Conservation (phyloP, 2,797 vertebrate genomes). For the Falco rusticolus region DNA sequence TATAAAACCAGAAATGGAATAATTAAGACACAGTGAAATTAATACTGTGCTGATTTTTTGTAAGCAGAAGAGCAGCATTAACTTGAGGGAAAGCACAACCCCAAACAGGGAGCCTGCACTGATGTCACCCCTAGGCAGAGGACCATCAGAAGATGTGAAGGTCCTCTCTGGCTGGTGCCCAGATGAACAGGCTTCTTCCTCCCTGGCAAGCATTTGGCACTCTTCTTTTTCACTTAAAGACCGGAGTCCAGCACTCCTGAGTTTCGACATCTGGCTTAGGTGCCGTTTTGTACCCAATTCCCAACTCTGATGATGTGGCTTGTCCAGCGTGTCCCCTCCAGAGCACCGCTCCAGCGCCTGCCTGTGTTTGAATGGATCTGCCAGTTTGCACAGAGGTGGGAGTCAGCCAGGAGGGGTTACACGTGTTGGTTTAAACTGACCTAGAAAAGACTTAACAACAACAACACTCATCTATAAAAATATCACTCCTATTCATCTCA, state of each 20-base stretch:
- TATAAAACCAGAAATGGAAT: not conserved
- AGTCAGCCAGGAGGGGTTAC: not conserved
- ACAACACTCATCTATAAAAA: not conserved
- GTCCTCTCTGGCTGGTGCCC: not conserved
- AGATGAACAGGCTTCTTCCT: not conserved
- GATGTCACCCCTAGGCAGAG: not conserved
- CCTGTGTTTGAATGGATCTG: not conserved
- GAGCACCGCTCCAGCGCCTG: rapidly evolving
- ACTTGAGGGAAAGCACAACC: not conserved
- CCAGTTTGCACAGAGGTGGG: not conserved
- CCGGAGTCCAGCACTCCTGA: not conserved
- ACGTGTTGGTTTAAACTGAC: not conserved
- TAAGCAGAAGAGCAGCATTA: not conserved
- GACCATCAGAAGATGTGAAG: not conserved
- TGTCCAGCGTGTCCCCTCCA: not conserved
- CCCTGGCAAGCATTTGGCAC: not conserved
- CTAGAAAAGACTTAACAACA: not conserved
- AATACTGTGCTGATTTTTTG: not conserved
- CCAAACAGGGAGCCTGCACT: not conserved
- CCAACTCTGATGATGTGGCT: not conserved
- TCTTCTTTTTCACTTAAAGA: not conserved
- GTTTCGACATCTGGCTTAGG: not conserved
- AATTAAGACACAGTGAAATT: not conserved
- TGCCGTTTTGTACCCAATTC: not conserved
- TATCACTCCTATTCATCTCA: not conserved